phyloP scores from a whole-genome alignment of 1,140 invertebrate genomes.

The Aplysia californica region DNA sequence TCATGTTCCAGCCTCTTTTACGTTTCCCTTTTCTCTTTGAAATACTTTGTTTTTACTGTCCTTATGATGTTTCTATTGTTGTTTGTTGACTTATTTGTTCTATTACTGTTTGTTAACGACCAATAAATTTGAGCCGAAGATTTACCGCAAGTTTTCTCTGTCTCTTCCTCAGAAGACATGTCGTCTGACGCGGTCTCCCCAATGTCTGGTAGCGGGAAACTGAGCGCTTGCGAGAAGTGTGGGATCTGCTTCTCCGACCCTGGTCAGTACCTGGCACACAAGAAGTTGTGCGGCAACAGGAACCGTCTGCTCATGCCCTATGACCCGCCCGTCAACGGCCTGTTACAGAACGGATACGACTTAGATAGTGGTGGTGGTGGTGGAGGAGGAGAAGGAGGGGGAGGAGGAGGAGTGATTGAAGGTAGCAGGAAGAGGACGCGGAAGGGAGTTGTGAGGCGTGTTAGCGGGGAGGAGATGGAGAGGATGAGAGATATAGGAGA shows the following conservation, averaged over 20 bases:
- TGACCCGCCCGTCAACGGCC: constrained; percentile 23
- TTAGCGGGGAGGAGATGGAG: background rate
- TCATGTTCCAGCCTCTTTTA: no score
- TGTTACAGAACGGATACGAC: constrained; percentile 14
- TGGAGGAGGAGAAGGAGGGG: background rate
- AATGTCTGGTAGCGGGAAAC: no score
- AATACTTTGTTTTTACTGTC: no score
- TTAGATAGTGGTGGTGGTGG: background rate
- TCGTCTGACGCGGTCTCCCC: no score
- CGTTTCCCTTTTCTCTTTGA: no score
- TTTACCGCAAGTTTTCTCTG: no score
- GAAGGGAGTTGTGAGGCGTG: background rate
- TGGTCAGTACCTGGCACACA: background rate
- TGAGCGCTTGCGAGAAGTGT: constrained; percentile 26
- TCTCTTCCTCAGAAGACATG: no score
- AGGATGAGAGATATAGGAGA: no score
- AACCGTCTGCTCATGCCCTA: constrained; percentile 24
- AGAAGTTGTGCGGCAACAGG: constrained; percentile 15
- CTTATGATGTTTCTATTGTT: no score
- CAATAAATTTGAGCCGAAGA: no score
- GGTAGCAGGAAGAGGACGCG: background rate
- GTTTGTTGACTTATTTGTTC: no score
- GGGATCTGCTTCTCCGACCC: constrained; percentile 17
- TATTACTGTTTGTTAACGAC: no score
- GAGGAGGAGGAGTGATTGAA: background rate